A percentile compares a stretch with the other conserved stretches of the same genome.
Conservation (phyloP, 2,888 invertebrate genomes). For the Papilio demoleus region DNA sequence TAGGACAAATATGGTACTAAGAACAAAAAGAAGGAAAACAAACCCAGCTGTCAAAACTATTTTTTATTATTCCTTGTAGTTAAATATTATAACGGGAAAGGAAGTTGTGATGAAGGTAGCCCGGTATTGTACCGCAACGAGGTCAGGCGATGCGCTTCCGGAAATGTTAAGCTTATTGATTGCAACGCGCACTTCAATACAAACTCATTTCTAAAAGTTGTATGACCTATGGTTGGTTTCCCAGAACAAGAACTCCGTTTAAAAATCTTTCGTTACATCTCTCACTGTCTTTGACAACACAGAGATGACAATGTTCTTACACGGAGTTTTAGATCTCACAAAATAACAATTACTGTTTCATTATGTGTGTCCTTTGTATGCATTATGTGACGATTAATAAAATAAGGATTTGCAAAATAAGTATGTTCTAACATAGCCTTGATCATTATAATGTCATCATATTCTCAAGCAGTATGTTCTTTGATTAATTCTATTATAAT, state of each 20-base stretch:
- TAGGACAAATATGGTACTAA: too few relatives aligned
- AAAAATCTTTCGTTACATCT: too few relatives aligned
- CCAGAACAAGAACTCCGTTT: too few relatives aligned
- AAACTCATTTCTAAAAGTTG: constrained; percentile 2
- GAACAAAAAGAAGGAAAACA: too few relatives aligned
- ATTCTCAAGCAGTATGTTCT: background rate
- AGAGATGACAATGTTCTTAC: too few relatives aligned
- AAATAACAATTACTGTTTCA: too few relatives aligned
- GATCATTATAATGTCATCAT: too few relatives aligned
- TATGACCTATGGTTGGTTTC: too few relatives aligned
- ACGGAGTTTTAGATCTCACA: too few relatives aligned
- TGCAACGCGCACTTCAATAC: constrained; percentile 16
- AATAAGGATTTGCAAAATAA: background rate
- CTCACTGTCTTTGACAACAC: too few relatives aligned
- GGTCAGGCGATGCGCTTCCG: constrained; percentile 34
- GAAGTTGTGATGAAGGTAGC: background rate
- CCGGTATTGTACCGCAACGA: constrained; percentile 16
- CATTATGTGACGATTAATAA: background rate
- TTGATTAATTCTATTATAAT: too few relatives aligned
- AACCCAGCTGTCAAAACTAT: background rate
- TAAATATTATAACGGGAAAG: constrained; percentile 4
- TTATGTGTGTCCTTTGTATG: background rate
- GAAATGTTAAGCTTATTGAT: constrained; percentile 36
- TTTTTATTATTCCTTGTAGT: background rate
- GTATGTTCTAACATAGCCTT: background rate